A percentile compares a stretch with the other conserved stretches of the same genome.
These are phyloP conservation scores for Nectonema munidae DNA, from an alignment of 2,888 invertebrate species.

Conservation along the genomic window DNA sequence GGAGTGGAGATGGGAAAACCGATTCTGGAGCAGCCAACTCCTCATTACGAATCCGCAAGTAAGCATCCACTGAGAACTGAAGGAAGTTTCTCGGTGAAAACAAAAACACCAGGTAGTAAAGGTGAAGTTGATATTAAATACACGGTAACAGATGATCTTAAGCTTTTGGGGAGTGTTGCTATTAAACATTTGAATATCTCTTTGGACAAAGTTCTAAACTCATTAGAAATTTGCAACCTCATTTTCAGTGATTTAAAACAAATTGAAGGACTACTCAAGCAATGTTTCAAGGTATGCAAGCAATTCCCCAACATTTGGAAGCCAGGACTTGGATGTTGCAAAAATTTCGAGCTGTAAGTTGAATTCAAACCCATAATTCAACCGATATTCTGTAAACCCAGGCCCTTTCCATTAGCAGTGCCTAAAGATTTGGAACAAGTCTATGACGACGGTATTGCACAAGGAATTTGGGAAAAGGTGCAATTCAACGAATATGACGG, in stretches of 20 bases:
- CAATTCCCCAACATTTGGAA: conserved; percentile 16
- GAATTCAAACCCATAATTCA: conserved; percentile 14
- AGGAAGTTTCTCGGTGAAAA: too few species aligned
- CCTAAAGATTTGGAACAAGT: conserved; percentile 12
- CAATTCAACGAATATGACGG: conserved; percentile 10
- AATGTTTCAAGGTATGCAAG: conserved; percentile 13
- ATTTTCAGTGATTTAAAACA: conserved; percentile 11
- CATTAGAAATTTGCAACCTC: too few species aligned
- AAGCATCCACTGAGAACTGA: too few species aligned
- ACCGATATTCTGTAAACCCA: conserved; percentile 12
- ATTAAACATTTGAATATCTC: too few species aligned
- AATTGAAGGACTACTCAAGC: background rate
- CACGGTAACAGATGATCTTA: too few species aligned
- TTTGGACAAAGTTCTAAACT: too few species aligned
- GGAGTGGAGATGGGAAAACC: too few species aligned
- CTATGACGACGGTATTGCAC: conserved; percentile 14
- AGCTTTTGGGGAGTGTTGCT: too few species aligned
- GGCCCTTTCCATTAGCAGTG: conserved; percentile 14
- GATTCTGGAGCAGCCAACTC: too few species aligned
- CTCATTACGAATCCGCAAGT: too few species aligned
- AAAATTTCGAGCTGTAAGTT: conserved; percentile 14
- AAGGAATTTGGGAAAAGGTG: conserved; percentile 14
- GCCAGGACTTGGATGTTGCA: conserved; percentile 15
- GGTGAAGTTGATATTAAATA: too few species aligned
- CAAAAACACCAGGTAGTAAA: too few species aligned